phyloP scores from a whole-genome alignment of 2,113 vertebrate species.

The Antidorcas marsupialis region DNA sequence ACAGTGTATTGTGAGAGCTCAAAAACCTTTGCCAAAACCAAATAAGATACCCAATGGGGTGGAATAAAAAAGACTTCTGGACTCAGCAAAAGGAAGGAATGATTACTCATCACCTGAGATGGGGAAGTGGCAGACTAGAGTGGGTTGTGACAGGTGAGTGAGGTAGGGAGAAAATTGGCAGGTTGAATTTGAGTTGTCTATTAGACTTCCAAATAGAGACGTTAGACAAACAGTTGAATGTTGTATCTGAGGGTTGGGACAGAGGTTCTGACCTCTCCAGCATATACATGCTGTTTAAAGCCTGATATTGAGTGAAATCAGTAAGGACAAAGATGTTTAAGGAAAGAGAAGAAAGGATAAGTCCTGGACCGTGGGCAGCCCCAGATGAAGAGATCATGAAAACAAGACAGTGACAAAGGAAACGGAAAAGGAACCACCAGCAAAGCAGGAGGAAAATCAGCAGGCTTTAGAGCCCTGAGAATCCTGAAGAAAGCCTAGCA shows the following conservation, averaged over 20 bases:
- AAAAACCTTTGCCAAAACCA: background rate
- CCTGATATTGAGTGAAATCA: background rate
- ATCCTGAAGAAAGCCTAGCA: background rate
- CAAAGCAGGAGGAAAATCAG: background rate
- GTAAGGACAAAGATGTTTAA: background rate
- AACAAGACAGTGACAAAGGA: background rate
- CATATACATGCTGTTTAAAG: background rate
- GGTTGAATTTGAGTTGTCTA: background rate
- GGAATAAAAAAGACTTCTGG: background rate
- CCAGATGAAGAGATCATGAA: background rate
- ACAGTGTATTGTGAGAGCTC: background rate
- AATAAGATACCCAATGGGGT: background rate
- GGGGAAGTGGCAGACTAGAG: background rate
- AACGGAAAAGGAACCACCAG: background rate
- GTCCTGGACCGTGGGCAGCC: accelerated
- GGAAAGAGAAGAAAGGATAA: background rate
- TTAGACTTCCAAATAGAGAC: background rate
- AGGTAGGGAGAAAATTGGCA: background rate
- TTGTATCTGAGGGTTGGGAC: background rate
- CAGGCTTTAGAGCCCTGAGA: background rate
- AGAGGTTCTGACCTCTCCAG: background rate
- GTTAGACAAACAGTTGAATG: background rate
- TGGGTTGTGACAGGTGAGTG: background rate
- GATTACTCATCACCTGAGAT: background rate
- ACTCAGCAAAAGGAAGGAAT: background rate